These are phyloP conservation scores for Entomyzon cyanotis DNA, from an alignment of 2,113 vertebrate species.

Conservation along the genomic window DNA sequence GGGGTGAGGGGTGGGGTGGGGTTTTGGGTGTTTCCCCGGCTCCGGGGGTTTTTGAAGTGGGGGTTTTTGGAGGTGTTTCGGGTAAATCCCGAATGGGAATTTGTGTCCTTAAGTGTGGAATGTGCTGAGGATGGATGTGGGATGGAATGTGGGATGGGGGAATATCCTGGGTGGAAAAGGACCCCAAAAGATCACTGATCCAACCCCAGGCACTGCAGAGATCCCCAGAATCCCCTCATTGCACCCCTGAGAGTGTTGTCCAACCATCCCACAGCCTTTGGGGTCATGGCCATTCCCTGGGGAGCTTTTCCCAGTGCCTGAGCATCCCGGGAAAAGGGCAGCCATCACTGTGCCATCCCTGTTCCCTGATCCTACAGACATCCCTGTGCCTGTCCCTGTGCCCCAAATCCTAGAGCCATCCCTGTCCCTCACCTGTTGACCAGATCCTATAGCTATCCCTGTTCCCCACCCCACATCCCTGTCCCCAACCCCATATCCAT, in stretches of 20 bases:
- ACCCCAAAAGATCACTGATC: not conserved
- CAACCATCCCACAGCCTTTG: not conserved
- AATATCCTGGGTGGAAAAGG: not conserved
- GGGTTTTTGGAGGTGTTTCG: not conserved
- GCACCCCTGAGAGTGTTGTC: not conserved
- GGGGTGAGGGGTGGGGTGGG: too few species aligned
- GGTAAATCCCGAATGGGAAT: not conserved
- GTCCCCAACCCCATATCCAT: too few species aligned
- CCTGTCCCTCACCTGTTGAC: too few species aligned
- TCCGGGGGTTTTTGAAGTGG: too few species aligned
- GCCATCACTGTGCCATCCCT: too few species aligned
- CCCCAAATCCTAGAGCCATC: not conserved
- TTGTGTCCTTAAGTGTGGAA: accelerated
- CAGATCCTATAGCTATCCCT: not conserved
- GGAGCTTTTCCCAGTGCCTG: not conserved
- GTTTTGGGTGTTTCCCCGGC: too few species aligned
- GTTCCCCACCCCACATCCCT: not conserved
- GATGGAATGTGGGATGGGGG: not conserved
- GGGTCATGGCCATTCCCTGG: not conserved
- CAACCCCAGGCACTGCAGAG: not conserved
- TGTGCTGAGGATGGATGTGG: too few species aligned
- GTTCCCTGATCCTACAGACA: not conserved
- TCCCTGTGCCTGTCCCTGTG: not conserved
- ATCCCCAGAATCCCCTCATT: accelerated
- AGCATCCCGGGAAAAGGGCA: not conserved